Evolutionary conservation across 2,113 vertebrate genomes (phyloP).

Genomic region (Silurus asotus): DNA sequence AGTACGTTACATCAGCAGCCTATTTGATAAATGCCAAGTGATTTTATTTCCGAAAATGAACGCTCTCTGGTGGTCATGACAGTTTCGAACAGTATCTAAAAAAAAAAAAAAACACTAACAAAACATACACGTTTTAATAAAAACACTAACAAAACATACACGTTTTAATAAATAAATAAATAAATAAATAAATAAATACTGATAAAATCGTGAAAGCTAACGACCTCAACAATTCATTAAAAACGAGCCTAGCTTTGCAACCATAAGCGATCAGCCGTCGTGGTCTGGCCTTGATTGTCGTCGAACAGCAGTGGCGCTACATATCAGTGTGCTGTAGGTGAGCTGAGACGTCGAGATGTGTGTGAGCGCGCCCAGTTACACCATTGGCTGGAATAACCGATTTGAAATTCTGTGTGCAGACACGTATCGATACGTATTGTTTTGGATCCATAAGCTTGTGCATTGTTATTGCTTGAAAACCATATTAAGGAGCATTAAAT

Average conservation of each 20-base stretch:
- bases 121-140: too few relatives aligned
- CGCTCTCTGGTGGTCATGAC: not conserved
- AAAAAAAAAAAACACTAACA: not conserved
- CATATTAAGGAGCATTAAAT: not conserved
- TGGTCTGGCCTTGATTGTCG: constrained; percentile 66
- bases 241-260: constrained; percentile 31
- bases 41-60: too few relatives aligned
- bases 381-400: not conserved
- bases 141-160: too few relatives aligned
- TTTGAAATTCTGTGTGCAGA: not conserved
- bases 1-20: constrained; percentile 10
- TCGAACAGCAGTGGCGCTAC: constrained; percentile 58
- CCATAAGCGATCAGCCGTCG: constrained; percentile 54
- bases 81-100: not conserved
- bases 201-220: not conserved
- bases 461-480: not conserved
- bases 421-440: constrained; percentile 2
- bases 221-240: not conserved
- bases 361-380: constrained; percentile 57
- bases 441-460: not conserved
- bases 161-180: not conserved
- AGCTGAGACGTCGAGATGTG: constrained; percentile 55
- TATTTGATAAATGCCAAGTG: constrained; percentile 1
- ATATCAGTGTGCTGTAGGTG: constrained; percentile 72
- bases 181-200: not conserved